Evolutionary conservation across 2,888 invertebrate species (phyloP), one percentile per base, ranked within the genome.

Genomic region (Girardia tigrina): DNA sequence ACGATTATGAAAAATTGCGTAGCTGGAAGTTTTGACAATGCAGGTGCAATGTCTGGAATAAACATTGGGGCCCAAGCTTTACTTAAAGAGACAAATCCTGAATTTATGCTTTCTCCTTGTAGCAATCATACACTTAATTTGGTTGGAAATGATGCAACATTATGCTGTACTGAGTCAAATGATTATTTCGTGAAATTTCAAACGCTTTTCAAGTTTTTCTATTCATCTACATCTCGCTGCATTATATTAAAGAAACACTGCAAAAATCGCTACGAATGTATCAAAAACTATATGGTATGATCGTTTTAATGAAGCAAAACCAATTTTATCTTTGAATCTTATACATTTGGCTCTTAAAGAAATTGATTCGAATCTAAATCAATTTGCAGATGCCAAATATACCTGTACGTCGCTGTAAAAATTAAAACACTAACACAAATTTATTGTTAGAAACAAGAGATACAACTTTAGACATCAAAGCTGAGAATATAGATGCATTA

Each of bases 171-270:
- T 56, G 56, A 56, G 23, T 56, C n/a, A 16, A 56, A n/a, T 2
- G 56, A 56, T 56, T 56, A 56, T 56, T 56, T 56, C 56, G n/a
- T 16, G n/a, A 56, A 56, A 16, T 56, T 56, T 56, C 56, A 8
- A 56, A 8, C 56, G 56, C 56, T 56, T 56, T 56, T 56, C 56
- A 56, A 12, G n/a, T 56, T 56, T 16, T 56, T 56, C 8, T 56
- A n/a, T 8, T 56, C 56, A 56, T 56, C 23, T 4, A 56, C 56
- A 12, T 56, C 4, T n/a, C 23, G 36, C n/a, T 56, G 56, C 20
- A 23, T n/a, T n/a, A 56, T 56, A 16, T 56, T 56, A 8, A 56
- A 56, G 56, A 56, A 56, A 56, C 56, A 56, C 56, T 56, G 56
- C n/a, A 56, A 56, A 56, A 56, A 56, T n/a, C n/a, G n/a, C n/a